A percentile compares a stretch with the other conserved stretches of the same genome.
Conservation (phyloP, 2,797 vertebrate species). For the Danio aesculapii region DNA sequence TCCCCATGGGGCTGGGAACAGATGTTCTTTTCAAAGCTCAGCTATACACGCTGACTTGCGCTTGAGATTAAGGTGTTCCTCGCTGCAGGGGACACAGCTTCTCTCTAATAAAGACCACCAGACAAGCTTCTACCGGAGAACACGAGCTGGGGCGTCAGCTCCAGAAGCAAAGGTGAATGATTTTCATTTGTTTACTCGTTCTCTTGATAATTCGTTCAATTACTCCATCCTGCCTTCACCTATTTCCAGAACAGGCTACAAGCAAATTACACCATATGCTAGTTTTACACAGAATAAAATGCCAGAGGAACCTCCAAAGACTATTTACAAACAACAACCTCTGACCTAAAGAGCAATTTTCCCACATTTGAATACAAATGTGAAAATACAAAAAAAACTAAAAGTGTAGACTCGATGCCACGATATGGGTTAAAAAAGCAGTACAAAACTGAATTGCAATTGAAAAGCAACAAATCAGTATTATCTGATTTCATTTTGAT, state of each 20-base stretch:
- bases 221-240: not conserved
- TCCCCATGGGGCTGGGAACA: constrained; percentile 15
- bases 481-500: too few relatives aligned
- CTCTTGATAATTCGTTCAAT: constrained; percentile 15
- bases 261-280: not conserved
- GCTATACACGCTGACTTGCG: constrained; percentile 20
- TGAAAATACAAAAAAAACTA: not conserved
- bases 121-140: constrained; percentile 33
- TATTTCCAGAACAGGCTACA: constrained; percentile 10
- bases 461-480: too few relatives aligned
- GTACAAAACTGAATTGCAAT: too few relatives aligned
- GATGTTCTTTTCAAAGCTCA: constrained; percentile 36
- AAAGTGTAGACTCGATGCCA: too few relatives aligned
- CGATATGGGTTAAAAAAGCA: too few relatives aligned
- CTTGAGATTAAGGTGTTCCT: constrained; percentile 45
- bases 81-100: constrained; percentile 1
- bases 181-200: constrained; percentile 19
- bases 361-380: not conserved
- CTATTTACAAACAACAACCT: constrained; percentile 15
- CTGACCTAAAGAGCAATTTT: not conserved
- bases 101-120: constrained; percentile 40
- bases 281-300: not conserved
- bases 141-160: not conserved
- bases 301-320: not conserved
- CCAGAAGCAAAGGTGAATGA: constrained; percentile 14